Evolutionary conservation across 2,888 invertebrate species (phyloP), one percentile per base, ranked within the genome.

Genomic region (Lepidochrysops patricia): DNA sequence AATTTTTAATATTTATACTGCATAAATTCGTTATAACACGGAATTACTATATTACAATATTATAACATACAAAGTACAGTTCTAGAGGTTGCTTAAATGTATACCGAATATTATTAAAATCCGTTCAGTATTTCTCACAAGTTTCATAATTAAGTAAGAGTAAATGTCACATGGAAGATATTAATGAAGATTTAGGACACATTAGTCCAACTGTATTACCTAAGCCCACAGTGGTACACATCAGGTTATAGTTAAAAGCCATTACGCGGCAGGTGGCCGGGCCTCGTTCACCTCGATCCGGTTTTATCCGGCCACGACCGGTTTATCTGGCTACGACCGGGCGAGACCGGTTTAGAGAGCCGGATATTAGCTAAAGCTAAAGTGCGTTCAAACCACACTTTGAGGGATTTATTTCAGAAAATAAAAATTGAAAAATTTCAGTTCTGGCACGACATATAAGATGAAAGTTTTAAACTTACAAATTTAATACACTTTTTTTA

Each of bases 251-350:
- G 27, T 27, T 26, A 37, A 57, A 57, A 57, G 37, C 43, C 43
- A 57, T 57, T 61, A 59, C 57, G 27, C 23, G 19, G 50, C 43
- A 43, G 58, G 57, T 12, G n/a, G n/a, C n/a, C n/a, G n/a, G 52
- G 27, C 37, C 37, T 19, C 34, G 37, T 37, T 13, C 26, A 43
- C 50, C 60, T 60, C 59, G 58, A 63, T 62, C 58, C 58, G 25
- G 37, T 37, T 61, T 64, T 61, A 62, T 62, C 62, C 58, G 57
- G 63, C 58, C n/a, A n/a, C n/a, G n/a, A n/a, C n/a, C n/a, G n/a
- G n/a, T 63, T 57, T 52, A 61, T 59, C 64, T 58, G 37, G 61
- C 50, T 60, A 58, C 48, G 56, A 57, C 61, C 60, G 57, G 63
- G 57, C 61, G 13, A 52, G 37, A 29, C 52, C 60, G 34, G 54